These are phyloP conservation scores for Prunella himalayana DNA, from an alignment of 2,113 vertebrate genomes.

Conservation along the genomic window DNA sequence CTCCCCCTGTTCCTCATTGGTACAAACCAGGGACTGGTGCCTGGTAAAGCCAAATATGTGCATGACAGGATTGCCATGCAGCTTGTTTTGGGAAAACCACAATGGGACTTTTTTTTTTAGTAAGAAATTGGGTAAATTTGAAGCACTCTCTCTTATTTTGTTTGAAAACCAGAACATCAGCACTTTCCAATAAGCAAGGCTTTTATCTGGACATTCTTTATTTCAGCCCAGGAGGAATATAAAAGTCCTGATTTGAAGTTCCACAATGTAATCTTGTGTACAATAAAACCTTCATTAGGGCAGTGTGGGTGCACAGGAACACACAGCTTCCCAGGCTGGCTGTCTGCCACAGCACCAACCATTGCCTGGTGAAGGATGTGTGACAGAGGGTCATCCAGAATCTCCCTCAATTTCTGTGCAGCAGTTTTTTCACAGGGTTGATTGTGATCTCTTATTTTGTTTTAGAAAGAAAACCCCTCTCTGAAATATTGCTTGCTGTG, in stretches of 20 bases:
- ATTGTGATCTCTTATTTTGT: neutral
- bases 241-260: neutral
- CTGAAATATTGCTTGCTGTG: neutral
- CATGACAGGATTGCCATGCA: accelerated
- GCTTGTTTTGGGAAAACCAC: neutral
- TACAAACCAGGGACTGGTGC: neutral
- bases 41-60: neutral
- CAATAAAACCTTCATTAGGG: neutral
- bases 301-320: neutral
- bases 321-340: neutral
- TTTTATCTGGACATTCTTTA: neutral
- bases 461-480: slow-evolving; percentile 17
- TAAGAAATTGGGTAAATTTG: neutral
- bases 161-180: neutral
- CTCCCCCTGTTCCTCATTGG: neutral
- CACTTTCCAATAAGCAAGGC: neutral
- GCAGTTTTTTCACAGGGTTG: neutral
- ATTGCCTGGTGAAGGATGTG: neutral
- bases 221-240: neutral
- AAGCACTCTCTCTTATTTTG: neutral
- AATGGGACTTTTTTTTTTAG: neutral
- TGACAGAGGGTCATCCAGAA: neutral
- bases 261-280: neutral
- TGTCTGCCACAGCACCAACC: neutral
- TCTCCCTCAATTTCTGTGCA: neutral